These are phyloP conservation scores for Clarias platycephalus DNA, from an alignment of 2,797 vertebrate genomes.

Conservation along the genomic window DNA sequence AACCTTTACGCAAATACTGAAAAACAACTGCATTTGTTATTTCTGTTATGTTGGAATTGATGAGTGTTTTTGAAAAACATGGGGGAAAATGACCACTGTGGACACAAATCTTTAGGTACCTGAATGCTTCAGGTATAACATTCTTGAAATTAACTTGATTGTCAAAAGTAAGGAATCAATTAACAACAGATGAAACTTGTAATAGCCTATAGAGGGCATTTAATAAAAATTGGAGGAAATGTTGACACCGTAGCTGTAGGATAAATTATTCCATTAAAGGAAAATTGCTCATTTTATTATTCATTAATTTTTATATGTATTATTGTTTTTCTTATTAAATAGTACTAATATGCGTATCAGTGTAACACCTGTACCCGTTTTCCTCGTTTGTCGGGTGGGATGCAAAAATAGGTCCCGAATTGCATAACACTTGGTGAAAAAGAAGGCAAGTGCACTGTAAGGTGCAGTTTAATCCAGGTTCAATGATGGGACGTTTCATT, in stretches of 20 bases:
- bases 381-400: not conserved
- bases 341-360: not conserved
- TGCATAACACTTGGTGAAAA: not conserved
- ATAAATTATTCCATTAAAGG: not conserved
- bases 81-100: not conserved
- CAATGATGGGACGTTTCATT: not conserved
- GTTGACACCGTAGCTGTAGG: not conserved
- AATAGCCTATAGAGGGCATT: not conserved
- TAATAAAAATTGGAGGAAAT: not conserved
- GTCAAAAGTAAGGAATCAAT: not conserved
- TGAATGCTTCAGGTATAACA: not conserved
- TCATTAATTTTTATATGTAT: not conserved
- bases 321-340: not conserved
- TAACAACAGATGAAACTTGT: not conserved
- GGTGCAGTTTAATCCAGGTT: not conserved
- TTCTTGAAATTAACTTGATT: not conserved
- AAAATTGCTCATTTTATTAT: not conserved
- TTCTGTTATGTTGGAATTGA: not conserved
- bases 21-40: not conserved
- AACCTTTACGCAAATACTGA: not conserved
- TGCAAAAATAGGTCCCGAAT: not conserved
- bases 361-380: not conserved
- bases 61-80: not conserved
- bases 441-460: not conserved
- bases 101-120: not conserved